Evolutionary conservation across 1,140 invertebrate genomes (phyloP), one percentile per base, ranked within the genome.

Genomic region (Zaprionus inermis): DNA sequence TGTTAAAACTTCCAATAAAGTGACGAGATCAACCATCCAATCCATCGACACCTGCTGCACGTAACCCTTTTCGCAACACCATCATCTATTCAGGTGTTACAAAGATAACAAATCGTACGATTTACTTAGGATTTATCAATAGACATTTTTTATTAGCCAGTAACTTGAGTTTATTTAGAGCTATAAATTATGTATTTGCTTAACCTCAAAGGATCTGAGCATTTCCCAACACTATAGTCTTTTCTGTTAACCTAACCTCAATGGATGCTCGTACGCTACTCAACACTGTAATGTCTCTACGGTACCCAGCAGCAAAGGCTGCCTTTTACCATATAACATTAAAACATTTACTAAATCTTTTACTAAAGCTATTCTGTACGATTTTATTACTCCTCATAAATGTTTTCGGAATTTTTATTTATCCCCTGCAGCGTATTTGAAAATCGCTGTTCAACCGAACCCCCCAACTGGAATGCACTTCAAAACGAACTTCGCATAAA

Each of bases 381-480:
- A 2, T 28, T 36, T 36, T 14, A 36, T 14, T 14, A n/a, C n/a
- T 14, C 12, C 4, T 14, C 12, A 12, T 36, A 38, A 38, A 38
- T n/a, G n/a, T 12, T 38, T n/a, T n/a, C 36, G 5, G 6, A 32
- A 28, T 49, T 41, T 0, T 20, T 4, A 4, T 14, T 41, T 51
- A 22, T 5, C 20, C 16, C 28, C 30, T 38, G 49, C 38, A 65
- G 64, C 64, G 49, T 38, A 60, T 66, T 22, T 10, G 0, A 12
- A n/a, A 68, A 49, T 59, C 36, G 56, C 1, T 12, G 36, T 22
- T n/a, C 18, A 11, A 49, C 12, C 18, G 3, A 10, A 2, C 9
- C 9, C 44, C 9, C 9, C 44, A 4, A 41, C 6, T 41, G 38
- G 38, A 9, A 49, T 49, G 20, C 44, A 63, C 20, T 24, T 20